phyloP scores from a whole-genome alignment of 2,888 invertebrate species.

The Ectropis crepuscularia region DNA sequence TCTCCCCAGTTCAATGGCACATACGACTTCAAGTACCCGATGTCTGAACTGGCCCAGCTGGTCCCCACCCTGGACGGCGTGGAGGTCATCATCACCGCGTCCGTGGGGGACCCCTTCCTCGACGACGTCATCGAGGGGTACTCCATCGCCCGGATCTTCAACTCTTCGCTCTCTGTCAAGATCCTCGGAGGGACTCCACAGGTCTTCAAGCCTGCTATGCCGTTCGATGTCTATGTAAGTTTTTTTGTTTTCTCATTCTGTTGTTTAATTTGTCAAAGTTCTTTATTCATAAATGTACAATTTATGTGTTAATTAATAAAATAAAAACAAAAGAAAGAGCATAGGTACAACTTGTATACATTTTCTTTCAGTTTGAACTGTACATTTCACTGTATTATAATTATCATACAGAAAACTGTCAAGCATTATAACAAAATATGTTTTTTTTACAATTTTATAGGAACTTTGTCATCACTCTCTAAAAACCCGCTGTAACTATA shows the following conservation, averaged over 20 bases:
- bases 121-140: slow-evolving; percentile 94
- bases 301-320: too few species aligned
- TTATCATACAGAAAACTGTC: too few species aligned
- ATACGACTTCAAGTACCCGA: slow-evolving; percentile 93
- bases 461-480: too few species aligned
- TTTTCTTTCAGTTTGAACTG: too few species aligned
- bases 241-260: slow-evolving; percentile 64
- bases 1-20: slow-evolving; percentile 92
- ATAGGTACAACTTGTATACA: too few species aligned
- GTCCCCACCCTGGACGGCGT: slow-evolving; percentile 89
- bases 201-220: slow-evolving; percentile 98
- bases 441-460: too few species aligned
- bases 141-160: slow-evolving; percentile 93
- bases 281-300: too few species aligned
- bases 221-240: slow-evolving; percentile 92
- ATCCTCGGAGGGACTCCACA: slow-evolving; percentile 96
- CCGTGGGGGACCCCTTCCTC: slow-evolving; percentile 94
- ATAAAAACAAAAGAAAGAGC: too few species aligned
- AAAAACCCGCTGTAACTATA: too few species aligned
- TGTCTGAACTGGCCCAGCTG: slow-evolving; percentile 89
- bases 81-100: slow-evolving; percentile 93
- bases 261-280: neutral
- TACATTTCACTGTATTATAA: too few species aligned
- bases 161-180: slow-evolving; percentile 92
- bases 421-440: too few species aligned